Evolutionary conservation across 2,797 vertebrate genomes (phyloP), one percentile per base, ranked within the genome.

Genomic region (Argya squamiceps): DNA sequence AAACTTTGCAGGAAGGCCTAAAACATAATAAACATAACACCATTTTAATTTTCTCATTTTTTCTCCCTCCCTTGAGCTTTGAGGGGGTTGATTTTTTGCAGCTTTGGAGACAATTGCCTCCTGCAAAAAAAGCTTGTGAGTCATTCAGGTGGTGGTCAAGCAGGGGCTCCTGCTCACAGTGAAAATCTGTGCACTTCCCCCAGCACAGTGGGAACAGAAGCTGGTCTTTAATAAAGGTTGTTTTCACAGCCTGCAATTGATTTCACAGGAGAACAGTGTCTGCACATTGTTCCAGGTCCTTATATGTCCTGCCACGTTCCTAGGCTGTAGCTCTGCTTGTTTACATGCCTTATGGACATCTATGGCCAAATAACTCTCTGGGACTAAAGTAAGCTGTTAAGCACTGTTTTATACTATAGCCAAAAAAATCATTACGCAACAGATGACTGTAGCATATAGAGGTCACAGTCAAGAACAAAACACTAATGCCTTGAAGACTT

Each of bases 1-100:
- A 99, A 64, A 99, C 98, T 97, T 99, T 99, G 96, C 99, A 99
- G 2, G 99, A 99, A 12, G 99, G 99, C 88, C 99, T 97, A 37
- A 78, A 89, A 97, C 64, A 71, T 89, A 96, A 76, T 21, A 92
- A 55, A 62, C 34, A 55, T 52, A 69, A 92, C 12, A 89, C 12
- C 3, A 16, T 53, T 94, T 95, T 71, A 86, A 39, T 91, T 74
- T 82, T 70, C 37, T 37, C 14, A 7, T 21, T 41, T 77, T 15
- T 30, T 19, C n/a, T 32, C 21, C 11, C 15, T 37, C 30, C 44
- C 16, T 15, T 47, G 49, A 55, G 9, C 16, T 6, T 6, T 41
- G 14, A 75, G 10, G 7, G 9, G 3, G 4, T 26, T 67, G 23
- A 52, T 23, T 32, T 71, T 78, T 39, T n/a, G 60, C 63, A 68